Evolutionary conservation across 2,888 invertebrate species (phyloP).

Genomic region (Tuta absoluta): DNA sequence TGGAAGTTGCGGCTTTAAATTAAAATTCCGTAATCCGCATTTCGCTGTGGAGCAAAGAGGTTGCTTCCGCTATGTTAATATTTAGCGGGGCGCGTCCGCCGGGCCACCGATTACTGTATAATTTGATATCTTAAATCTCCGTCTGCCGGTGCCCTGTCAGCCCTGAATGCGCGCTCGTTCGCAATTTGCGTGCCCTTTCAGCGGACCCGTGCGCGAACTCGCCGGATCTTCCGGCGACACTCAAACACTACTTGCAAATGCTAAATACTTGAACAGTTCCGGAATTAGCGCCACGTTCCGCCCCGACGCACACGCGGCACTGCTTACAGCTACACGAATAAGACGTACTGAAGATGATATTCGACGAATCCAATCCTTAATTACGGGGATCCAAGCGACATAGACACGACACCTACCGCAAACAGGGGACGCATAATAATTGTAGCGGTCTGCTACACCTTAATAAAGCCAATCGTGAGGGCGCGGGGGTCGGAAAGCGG

Average conservation of each 20-base stretch:
- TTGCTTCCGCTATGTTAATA: constrained; percentile 72
- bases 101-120: constrained; percentile 71
- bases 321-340: constrained; percentile 33
- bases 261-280: constrained; percentile 42
- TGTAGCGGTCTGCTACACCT: constrained; percentile 81
- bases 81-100: constrained; percentile 58
- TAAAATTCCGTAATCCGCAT: constrained; percentile 69
- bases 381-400: constrained; percentile 75
- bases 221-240: constrained; percentile 38
- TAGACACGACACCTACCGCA: constrained; percentile 76
- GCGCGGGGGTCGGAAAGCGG: constrained; percentile 48
- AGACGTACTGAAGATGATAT: constrained; percentile 59
- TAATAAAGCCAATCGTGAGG: constrained; percentile 79
- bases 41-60: constrained; percentile 64
- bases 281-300: constrained; percentile 42
- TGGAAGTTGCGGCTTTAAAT: constrained; percentile 66
- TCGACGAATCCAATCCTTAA: constrained; percentile 75
- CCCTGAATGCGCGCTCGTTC: constrained; percentile 68
- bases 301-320: constrained; percentile 19
- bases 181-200: constrained; percentile 75
- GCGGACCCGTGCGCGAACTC: constrained; percentile 42
- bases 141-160: constrained; percentile 60
- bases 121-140: constrained; percentile 76
- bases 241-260: constrained; percentile 51
- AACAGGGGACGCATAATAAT: constrained; percentile 81